Evolutionary conservation across 2,888 invertebrate genomes (phyloP).

Genomic region (Philonicus albiceps): DNA sequence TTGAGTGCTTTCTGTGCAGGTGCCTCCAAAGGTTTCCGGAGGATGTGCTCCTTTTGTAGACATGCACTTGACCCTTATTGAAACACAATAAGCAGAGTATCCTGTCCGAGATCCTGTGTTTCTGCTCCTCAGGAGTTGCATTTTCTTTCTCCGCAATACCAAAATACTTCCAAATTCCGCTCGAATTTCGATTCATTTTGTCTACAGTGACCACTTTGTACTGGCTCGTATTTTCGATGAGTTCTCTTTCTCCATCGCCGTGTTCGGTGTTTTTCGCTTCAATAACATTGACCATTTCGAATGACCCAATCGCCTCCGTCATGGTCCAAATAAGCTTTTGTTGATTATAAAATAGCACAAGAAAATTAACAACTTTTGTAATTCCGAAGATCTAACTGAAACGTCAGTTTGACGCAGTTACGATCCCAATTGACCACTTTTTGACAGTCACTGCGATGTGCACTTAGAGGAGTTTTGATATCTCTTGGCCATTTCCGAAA

Average conservation of each 20-base stretch:
- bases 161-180: slow-evolving; percentile 35
- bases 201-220: slow-evolving; percentile 17
- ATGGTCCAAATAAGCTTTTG: not conserved
- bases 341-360: not conserved
- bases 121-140: not conserved
- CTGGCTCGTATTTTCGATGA: slow-evolving; percentile 24
- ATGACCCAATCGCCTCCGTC: not conserved
- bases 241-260: not conserved
- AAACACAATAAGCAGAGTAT: slow-evolving; percentile 49
- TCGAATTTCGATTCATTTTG: not conserved
- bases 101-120: slow-evolving; percentile 35
- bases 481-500: not conserved
- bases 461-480: not conserved
- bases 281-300: slow-evolving; percentile 16
- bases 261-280: slow-evolving; percentile 10
- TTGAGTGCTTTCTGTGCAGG: slow-evolving; percentile 48
- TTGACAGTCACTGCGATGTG: not conserved
- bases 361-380: not conserved
- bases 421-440: not conserved
- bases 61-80: slow-evolving; percentile 46
- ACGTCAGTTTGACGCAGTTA: not conserved
- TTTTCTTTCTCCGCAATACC: slow-evolving; percentile 32
- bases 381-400: not conserved
- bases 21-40: slow-evolving; percentile 50
- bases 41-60: slow-evolving; percentile 49